Evolutionary conservation across 1,140 invertebrate species (phyloP).

Genomic region (Ylistrum balloti): DNA sequence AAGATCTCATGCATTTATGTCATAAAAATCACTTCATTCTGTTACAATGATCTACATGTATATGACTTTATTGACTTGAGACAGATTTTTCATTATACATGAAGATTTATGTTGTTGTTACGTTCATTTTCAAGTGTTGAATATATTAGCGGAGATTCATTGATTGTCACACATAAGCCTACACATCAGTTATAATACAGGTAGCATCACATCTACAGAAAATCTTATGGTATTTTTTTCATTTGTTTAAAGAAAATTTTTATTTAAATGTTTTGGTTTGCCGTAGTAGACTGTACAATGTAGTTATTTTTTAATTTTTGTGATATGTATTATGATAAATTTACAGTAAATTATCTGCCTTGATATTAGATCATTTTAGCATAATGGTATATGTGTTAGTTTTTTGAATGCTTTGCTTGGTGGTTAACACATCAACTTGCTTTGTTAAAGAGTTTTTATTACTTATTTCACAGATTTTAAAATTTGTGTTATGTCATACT

Average conservation of each 20-base stretch:
- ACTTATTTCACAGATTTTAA: background rate
- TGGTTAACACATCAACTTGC: background rate
- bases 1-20: background rate
- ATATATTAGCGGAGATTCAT: too few species aligned
- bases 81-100: background rate
- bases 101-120: too few species aligned
- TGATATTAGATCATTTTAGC: background rate
- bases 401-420: background rate
- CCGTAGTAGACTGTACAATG: background rate
- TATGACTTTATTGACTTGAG: too few species aligned
- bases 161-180: too few species aligned
- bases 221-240: too few species aligned
- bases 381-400: background rate
- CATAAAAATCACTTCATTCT: background rate
- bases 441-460: background rate
- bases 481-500: background rate
- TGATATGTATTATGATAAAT: background rate
- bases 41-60: background rate
- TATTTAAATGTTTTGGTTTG: background rate
- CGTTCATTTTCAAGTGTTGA: too few species aligned
- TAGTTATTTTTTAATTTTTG: constrained; percentile 15
- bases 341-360: background rate
- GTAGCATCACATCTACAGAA: too few species aligned
- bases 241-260: background rate
- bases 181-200: too few species aligned